Evolutionary conservation across 1,140 invertebrate species (phyloP), one percentile per base, ranked within the genome.

Genomic region (Pectinophora gossypiella): DNA sequence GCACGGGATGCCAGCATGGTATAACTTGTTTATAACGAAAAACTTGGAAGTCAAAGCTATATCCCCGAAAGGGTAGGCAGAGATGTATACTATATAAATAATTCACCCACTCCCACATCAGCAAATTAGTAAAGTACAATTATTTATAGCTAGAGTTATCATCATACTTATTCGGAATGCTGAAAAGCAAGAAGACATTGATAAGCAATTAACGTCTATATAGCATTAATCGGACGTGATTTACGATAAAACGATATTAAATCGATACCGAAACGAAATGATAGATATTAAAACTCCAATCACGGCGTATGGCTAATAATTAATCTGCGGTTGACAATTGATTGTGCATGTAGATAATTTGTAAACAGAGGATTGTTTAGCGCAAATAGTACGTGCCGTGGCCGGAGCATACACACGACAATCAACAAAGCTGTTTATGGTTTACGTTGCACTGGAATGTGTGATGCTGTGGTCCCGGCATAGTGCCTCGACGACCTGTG

Each of bases 361-460:
- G 67, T 76, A 85, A 85, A 85, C 77, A 82, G 49, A 42, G 44
- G 19, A 38, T 63, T 76, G 72, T 72, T 70, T 79, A 64, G 67
- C 60, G 72, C 69, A 75, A 76, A 72, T 68, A 68, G 61, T 63
- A 52, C 51, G 59, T 52, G 54, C 52, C 51, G 62, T 61, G 50
- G 64, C 43, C 32, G 42, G 61, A 54, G 70, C 68, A 76, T 76
- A 82, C 59, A 63, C 54, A 57, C 56, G 54, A 71, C 62, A 70
- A 75, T 65, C 60, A 69, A 80, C 73, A 81, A 79, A 78, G 56
- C 64, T 63, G 80, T 76, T 85, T 85, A 65, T 79, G 72, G 54
- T 80, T 73, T 56, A 58, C 22, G 64, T 45, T 57, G 54, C 45
- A 52, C 45, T 61, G 75, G 71, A 78, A 82, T 80, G 72, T 58